Evolutionary conservation across 2,888 invertebrate species (phyloP), one percentile per base, ranked within the genome.

Genomic region (Ichneumoninae sp.): DNA sequence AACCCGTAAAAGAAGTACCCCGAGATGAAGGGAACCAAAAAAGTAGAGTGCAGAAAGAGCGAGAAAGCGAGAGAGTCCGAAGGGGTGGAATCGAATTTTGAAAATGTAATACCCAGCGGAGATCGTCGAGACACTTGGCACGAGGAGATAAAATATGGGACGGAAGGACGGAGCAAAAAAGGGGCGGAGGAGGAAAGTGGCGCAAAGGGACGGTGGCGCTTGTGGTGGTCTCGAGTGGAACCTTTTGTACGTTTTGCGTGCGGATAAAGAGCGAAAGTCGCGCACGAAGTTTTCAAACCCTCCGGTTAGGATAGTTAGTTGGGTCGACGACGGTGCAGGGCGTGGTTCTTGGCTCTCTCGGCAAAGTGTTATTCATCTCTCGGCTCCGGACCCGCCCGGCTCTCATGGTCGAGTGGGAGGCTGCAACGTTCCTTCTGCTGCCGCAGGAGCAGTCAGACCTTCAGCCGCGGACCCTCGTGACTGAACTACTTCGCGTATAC

Each of bases 361-460:
- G 71, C 74, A 44, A 81, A 70, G 77, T 84, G 83, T 86, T 87
- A 86, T 81, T 83, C 86, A 74, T 85, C 87, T 65, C 63, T 75
- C 71, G 69, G 69, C 74, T 75, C 71, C 26, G 50, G 68, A n/a
- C 19, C 22, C 13, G 40, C 8, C 66, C 65, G n/a, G 33, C 50
- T 33, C 30, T 10, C 19, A 22, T 44, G 22, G 68, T 81, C 63
- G 75, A 63, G 75, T 54, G 69, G 65, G 65, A 40, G 71, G 33
- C 71, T 68, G 73, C 44, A 60, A 26, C 68, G 78, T 83, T 81
- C 82, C 81, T 81, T 71, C 80, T 36, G 83, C 82, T 87, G 33
- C 70, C 36, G 71, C 63, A 69, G 36, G 78, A 63, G 68, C 70
- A 66, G 7, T 30, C 33, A 68, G 74, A 40, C 73, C 60, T 63